These are phyloP conservation scores for Himalopsyche phryganea DNA, from an alignment of 1,140 invertebrate species.

Conservation along the genomic window DNA sequence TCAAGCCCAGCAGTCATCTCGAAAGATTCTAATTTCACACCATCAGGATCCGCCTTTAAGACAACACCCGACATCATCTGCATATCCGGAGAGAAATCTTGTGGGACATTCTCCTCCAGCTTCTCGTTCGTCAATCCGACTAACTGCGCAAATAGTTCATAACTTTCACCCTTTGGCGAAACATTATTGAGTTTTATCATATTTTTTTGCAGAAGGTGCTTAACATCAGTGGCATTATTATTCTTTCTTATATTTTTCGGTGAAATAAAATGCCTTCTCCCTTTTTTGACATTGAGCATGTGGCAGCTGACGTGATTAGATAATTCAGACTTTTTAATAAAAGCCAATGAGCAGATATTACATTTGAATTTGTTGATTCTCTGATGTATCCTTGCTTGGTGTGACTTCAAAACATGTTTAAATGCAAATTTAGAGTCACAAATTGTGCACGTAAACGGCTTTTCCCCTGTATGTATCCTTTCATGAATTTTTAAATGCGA, in stretches of 20 bases:
- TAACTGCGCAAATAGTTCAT: conserved; percentile 23
- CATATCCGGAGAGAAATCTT: background rate
- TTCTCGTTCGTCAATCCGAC: conserved; percentile 13
- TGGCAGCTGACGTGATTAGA: conserved; percentile 33
- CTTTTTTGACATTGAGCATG: conserved; percentile 25
- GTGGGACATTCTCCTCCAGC: background rate
- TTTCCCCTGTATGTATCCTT: conserved; percentile 51
- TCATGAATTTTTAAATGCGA: conserved; percentile 54
- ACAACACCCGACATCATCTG: background rate
- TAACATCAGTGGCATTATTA: conserved; percentile 3
- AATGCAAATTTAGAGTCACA: conserved; percentile 40
- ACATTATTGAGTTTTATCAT: conserved; percentile 8
- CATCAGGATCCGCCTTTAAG: background rate
- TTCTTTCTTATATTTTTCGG: conserved; percentile 13
- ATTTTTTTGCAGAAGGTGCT: conserved; percentile 5
- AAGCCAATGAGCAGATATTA: conserved; percentile 37
- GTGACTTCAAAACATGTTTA: conserved; percentile 36
- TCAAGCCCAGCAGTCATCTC: conserved; percentile 11
- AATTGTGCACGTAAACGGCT: conserved; percentile 39
- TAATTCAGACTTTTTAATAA: conserved; percentile 34
- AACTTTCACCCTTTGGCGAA: background rate
- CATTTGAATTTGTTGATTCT: conserved; percentile 38
- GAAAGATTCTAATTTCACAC: background rate
- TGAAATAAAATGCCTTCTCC: conserved; percentile 16
- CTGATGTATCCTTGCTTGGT: conserved; percentile 39